phyloP scores from a whole-genome alignment of 2,888 invertebrate species.

The Nomada flava region DNA sequence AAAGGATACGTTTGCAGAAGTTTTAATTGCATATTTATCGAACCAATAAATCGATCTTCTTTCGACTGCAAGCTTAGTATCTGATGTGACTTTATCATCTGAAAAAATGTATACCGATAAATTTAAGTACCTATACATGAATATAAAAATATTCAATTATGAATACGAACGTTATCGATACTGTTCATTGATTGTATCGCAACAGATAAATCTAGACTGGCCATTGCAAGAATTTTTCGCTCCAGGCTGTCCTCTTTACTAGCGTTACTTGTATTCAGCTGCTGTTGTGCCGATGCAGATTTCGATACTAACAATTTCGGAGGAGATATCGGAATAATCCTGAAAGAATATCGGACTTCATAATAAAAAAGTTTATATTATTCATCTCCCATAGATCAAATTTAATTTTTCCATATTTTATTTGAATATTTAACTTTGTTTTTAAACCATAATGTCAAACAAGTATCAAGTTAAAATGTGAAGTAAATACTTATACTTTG shows the following conservation, averaged over 20 bases:
- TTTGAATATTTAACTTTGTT: too few species aligned
- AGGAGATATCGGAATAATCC: conserved; percentile 85
- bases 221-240: conserved; percentile 87
- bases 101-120: conserved; percentile 42
- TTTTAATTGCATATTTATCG: conserved; percentile 81
- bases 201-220: conserved; percentile 87
- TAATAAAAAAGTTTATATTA: background rate
- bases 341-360: conserved; percentile 28
- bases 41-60: conserved; percentile 82
- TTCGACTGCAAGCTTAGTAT: conserved; percentile 77
- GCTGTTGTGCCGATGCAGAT: conserved; percentile 80
- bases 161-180: conserved; percentile 87
- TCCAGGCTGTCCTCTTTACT: conserved; percentile 85
- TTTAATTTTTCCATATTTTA: too few species aligned
- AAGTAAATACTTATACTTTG: background rate
- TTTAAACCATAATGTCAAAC: too few species aligned
- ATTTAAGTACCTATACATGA: background rate
- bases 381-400: background rate
- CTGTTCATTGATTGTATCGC: conserved; percentile 89
- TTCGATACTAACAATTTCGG: conserved; percentile 85
- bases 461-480: too few species aligned
- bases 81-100: conserved; percentile 81
- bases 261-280: conserved; percentile 80
- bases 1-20: conserved; percentile 81
- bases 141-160: background rate